Base-by-base conservation (phyloP, 23 tunicate species). In the Diplosoma virens region DNA sequence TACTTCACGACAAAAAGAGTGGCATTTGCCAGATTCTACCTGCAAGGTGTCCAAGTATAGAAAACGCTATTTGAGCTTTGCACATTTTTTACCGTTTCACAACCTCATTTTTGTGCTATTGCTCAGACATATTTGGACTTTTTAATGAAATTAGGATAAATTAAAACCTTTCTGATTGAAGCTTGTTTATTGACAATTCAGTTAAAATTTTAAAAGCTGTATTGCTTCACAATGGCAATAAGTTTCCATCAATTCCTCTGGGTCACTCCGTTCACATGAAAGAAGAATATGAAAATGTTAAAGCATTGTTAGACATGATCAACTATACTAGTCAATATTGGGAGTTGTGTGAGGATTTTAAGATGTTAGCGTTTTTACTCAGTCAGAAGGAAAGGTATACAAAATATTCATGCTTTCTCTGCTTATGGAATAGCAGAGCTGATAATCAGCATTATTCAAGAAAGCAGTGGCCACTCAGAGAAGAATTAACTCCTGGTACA, bases 401-500 rank as follows among this genome's bases (percentile, higher is more conserved):
- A 32, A 64, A 64, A 20, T 20, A 56, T 20, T 56, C 63, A 56
- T 56, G 24, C 24, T 56, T 56, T 56, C 63, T 56, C n/a, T n/a
- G n/a, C n/a, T n/a, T n/a, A n/a, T n/a, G n/a, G n/a, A n/a, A n/a
- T n/a, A n/a, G n/a, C n/a, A 64, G 71, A 23, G 65, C 65, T 58
- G 65, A 58, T 58, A 22, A 58, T 58, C 65, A 58, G 21, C 65
- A 58, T 58, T 64, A 64, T 32, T 30, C 37, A 64, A 64, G 20
- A 64, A 64, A 64, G 71, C 71, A 64, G 35, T 25, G 71, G 37
- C 71, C 71, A 25, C 35, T 64, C 20, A 64, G 71, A 64, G 71
- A 64, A 64, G 71, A 64, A 64, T 64, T 64, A 64, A 64, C 71
- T 64, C 71, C 71, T 64, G 71, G 71, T 64, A 32, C 71, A 64